Evolutionary conservation across 2,113 vertebrate species (phyloP).

Genomic region (Oryzias celebensis): DNA sequence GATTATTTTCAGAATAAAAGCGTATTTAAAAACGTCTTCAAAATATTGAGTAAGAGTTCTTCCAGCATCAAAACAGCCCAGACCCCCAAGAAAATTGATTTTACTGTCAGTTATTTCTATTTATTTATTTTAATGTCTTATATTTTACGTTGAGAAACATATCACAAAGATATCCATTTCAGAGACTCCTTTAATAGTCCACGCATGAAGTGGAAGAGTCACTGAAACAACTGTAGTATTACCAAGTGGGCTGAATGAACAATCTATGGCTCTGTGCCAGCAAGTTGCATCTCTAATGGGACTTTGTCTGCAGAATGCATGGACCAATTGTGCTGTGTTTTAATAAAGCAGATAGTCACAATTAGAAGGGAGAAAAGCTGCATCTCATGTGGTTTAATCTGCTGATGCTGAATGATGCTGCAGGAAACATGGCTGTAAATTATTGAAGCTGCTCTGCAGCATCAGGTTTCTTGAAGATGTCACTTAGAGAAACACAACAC

Average conservation of each 20-base stretch:
- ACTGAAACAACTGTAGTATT: constrained; percentile 38
- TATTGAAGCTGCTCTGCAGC: constrained; percentile 22
- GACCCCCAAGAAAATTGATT: background rate
- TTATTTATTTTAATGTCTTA: background rate
- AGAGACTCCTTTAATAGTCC: background rate
- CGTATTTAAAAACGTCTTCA: too few relatives aligned
- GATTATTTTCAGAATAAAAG: too few relatives aligned
- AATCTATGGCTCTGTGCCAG: constrained; percentile 47
- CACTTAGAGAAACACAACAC: background rate
- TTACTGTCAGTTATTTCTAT: background rate
- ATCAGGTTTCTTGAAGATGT: background rate
- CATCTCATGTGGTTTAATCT: constrained; percentile 17
- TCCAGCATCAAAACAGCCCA: too few relatives aligned
- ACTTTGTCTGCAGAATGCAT: constrained; percentile 32
- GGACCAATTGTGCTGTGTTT: constrained; percentile 11
- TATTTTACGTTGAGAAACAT: background rate
- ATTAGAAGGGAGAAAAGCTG: constrained; percentile 12
- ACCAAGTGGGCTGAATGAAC: constrained; percentile 45
- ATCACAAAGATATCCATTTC: constrained; percentile 7
- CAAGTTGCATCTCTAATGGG: constrained; percentile 48
- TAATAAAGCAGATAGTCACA: constrained; percentile 7
- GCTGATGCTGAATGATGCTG: constrained; percentile 14
- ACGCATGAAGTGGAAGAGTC: constrained; percentile 4
- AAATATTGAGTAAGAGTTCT: too few relatives aligned
- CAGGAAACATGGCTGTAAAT: constrained; percentile 27